Conservation (phyloP, 2,888 invertebrate genomes). For the Hanleya hanleyi region DNA sequence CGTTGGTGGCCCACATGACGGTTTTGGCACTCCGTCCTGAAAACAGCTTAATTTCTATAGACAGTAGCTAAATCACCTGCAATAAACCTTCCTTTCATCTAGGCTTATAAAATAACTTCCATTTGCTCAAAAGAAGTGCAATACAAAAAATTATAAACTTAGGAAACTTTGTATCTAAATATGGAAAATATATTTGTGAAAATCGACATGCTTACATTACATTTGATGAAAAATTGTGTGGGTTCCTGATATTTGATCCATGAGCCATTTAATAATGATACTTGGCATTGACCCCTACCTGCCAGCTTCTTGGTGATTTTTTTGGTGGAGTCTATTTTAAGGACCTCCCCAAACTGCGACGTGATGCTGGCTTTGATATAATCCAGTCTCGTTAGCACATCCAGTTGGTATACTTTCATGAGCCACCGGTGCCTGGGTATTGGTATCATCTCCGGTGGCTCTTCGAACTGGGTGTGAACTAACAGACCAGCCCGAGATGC, state of each 20-base stretch:
- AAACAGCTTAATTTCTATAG: constrained; percentile 31
- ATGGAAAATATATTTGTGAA: too few species aligned
- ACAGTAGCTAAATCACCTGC: neutral
- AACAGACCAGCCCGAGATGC: constrained; percentile 18
- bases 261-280: too few species aligned
- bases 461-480: constrained; percentile 2
- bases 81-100: too few species aligned
- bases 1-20: constrained; percentile 45
- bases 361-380: constrained; percentile 47
- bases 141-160: too few species aligned
- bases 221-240: too few species aligned
- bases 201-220: too few species aligned
- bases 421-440: constrained; percentile 41
- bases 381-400: constrained; percentile 38
- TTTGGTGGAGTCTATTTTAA: constrained; percentile 55
- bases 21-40: constrained; percentile 35
- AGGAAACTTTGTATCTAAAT: too few species aligned
- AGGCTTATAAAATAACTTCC: too few species aligned
- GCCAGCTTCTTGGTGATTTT: constrained; percentile 34
- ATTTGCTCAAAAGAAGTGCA: too few species aligned
- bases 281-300: constrained; percentile 11
- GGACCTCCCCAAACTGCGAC: constrained; percentile 40
- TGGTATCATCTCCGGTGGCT: constrained; percentile 22
- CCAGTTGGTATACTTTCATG: constrained; percentile 37
- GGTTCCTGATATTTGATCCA: too few species aligned